A percentile compares a stretch with the other conserved stretches of the same genome.
These are phyloP conservation scores for Campoplex nolae DNA, from an alignment of 2,888 invertebrate genomes.

Conservation along the genomic window DNA sequence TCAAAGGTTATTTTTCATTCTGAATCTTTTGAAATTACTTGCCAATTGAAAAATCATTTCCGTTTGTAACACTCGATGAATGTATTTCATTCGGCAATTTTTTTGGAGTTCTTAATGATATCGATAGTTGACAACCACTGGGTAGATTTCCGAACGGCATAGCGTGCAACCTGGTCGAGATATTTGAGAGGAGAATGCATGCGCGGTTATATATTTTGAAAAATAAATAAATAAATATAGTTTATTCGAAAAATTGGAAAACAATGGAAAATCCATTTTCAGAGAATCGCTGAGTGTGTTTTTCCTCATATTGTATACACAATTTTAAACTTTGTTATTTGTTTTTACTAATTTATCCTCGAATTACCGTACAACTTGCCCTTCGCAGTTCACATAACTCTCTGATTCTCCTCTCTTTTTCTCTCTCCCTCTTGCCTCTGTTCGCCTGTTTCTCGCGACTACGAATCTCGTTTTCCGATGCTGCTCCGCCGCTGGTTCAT, in stretches of 20 bases:
- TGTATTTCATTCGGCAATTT: background rate
- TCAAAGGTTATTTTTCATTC: background rate
- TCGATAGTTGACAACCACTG: constrained; percentile 54
- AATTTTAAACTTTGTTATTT: background rate
- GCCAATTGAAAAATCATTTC: background rate
- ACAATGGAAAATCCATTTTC: too few relatives aligned
- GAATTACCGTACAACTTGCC: constrained; percentile 31
- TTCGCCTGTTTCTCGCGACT: constrained; percentile 20
- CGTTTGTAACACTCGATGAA: background rate
- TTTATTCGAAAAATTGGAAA: background rate
- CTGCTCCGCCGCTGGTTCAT: constrained; percentile 17
- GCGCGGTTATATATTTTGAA: constrained; percentile 11
- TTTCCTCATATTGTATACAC: background rate
- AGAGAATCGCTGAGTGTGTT: background rate
- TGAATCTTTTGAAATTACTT: background rate
- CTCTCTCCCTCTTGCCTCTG: background rate
- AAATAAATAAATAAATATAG: constrained; percentile 28
- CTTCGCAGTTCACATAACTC: constrained; percentile 29
- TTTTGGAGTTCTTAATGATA: background rate
- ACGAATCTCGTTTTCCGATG: constrained; percentile 38
- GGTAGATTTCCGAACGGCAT: constrained; percentile 1
- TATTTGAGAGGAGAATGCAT: background rate
- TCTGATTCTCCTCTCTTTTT: background rate
- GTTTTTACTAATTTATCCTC: background rate
- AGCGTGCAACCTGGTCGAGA: background rate